Evolutionary conservation across 1,140 invertebrate species (phyloP).

Genomic region (Drosophila watanabei): DNA sequence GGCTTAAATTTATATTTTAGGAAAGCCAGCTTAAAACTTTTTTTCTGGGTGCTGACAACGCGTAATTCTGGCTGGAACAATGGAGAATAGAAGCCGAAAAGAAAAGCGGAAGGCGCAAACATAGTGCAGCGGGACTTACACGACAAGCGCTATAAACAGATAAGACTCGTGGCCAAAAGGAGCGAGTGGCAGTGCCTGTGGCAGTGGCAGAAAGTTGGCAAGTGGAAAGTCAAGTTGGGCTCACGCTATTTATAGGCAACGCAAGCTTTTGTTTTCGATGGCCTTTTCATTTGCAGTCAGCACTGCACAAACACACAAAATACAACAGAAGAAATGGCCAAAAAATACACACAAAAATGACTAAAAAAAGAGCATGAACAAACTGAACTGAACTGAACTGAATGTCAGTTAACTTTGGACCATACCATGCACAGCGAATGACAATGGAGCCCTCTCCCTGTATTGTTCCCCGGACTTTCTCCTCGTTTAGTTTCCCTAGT

Average conservation of each 20-base stretch:
- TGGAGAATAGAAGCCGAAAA: constrained; percentile 4
- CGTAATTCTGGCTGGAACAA: constrained; percentile 51
- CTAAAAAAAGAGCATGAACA: constrained; percentile 29
- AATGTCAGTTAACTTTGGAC: constrained; percentile 64
- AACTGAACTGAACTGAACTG: constrained; percentile 38
- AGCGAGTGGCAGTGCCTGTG: constrained; percentile 17
- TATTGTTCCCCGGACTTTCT: constrained; percentile 45
- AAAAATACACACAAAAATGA: constrained; percentile 21
- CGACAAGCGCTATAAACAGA: constrained; percentile 61
- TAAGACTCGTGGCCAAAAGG: constrained; percentile 45
- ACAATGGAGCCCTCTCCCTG: constrained; percentile 43
- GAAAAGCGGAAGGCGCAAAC: constrained; percentile 19
- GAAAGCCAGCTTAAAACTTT: neutral
- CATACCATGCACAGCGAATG: constrained; percentile 42
- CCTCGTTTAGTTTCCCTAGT: constrained; percentile 2
- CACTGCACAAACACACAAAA: constrained; percentile 48
- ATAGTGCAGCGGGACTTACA: constrained; percentile 53
- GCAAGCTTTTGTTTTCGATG: constrained; percentile 82
- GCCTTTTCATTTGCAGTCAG: constrained; percentile 80
- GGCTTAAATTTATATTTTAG: neutral
- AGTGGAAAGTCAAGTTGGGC: constrained; percentile 75
- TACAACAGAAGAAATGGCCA: constrained; percentile 38
- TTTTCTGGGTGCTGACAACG: constrained; percentile 11
- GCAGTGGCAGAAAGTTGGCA: constrained; percentile 61
- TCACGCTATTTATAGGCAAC: constrained; percentile 80